Base-by-base conservation (phyloP, 2,113 vertebrate genomes). In the Gymnobelideus leadbeateri region DNA sequence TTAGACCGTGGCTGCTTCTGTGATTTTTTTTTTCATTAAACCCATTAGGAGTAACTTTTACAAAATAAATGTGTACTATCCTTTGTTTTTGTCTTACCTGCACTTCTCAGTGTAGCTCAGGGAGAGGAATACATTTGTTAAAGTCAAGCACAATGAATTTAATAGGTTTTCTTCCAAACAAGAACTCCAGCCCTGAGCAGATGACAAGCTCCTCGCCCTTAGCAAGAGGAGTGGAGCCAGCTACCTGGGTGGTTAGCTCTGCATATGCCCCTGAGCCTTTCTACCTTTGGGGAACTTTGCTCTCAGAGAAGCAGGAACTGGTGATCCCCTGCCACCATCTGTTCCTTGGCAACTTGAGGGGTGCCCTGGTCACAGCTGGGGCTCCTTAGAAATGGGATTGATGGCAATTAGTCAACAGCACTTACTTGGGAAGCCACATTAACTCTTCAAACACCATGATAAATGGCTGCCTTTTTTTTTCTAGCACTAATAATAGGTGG, bases 361-460 rank as follows among this genome's bases (percentile, higher is more conserved):
- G 37, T 37, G 47, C 90, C 84, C 8, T 91, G 84, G 89, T 95
- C 90, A 97, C 84, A 91, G 55, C 57, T 92, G 94, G 94, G 93
- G 43, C 54, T 90, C 55, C 77, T 49, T 28, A 50, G 25, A 47
- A 95, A 26, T 53, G 51, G 50, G 95, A 57, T 10, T 31, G 89
- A 93, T 93, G 92, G 51, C 91, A 93, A 53, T 93, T 91, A 54
- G 50, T 68, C 91, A 93, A 77, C 24, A 43, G 51, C 89, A 93
- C 95, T 96, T 96, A 92, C 91, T 93, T 96, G 96, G 77, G 93
- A 97, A 92, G 51, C 10, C 90, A 92, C 25, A 84, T 95, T 95
- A 49, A 55, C 95, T 96, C 37, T 52, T 94, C 95, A 26, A 93
- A 90, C 55, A 50, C 84, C 26, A 19, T 11, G n/a, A 94, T 92